phyloP scores from a whole-genome alignment of 1,140 invertebrate species.

The Delia radicum region DNA sequence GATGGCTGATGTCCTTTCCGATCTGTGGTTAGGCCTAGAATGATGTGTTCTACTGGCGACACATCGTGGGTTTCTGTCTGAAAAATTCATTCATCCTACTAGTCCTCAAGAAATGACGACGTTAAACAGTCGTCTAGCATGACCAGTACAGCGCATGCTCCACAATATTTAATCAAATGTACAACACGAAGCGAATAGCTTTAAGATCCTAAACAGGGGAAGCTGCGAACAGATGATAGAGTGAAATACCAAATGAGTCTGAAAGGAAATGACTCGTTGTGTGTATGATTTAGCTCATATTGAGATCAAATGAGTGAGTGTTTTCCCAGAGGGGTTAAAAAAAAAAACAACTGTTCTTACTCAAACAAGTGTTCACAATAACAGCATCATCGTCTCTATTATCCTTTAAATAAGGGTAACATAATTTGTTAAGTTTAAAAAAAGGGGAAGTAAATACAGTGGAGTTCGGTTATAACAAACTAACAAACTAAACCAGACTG shows the following conservation, averaged over 20 bases:
- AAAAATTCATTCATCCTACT: slow-evolving; percentile 53
- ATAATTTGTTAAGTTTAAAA: too few species aligned
- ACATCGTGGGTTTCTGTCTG: slow-evolving; percentile 52
- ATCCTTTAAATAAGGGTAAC: too few species aligned
- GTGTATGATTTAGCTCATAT: not conserved
- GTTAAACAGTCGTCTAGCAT: slow-evolving; percentile 9
- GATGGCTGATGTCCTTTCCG: slow-evolving; percentile 44
- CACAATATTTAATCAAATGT: not conserved
- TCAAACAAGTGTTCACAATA: too few species aligned
- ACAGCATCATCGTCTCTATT: too few species aligned
- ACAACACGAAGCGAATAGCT: not conserved
- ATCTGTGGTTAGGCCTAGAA: slow-evolving; percentile 57
- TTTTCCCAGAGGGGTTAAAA: too few species aligned
- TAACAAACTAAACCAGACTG: too few species aligned
- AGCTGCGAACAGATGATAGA: not conserved
- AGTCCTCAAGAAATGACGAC: slow-evolving; percentile 41
- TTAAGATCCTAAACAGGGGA: not conserved
- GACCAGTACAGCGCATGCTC: not conserved
- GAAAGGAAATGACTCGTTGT: not conserved
- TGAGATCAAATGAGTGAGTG: not conserved
- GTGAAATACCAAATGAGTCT: not conserved
- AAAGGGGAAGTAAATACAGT: too few species aligned
- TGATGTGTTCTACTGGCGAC: slow-evolving; percentile 53
- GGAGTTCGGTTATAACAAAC: too few species aligned
- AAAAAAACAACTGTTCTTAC: not conserved